Evolutionary conservation across 2,113 vertebrate species (phyloP), one percentile per base, ranked within the genome.

Genomic region (Taxidea taxus): DNA sequence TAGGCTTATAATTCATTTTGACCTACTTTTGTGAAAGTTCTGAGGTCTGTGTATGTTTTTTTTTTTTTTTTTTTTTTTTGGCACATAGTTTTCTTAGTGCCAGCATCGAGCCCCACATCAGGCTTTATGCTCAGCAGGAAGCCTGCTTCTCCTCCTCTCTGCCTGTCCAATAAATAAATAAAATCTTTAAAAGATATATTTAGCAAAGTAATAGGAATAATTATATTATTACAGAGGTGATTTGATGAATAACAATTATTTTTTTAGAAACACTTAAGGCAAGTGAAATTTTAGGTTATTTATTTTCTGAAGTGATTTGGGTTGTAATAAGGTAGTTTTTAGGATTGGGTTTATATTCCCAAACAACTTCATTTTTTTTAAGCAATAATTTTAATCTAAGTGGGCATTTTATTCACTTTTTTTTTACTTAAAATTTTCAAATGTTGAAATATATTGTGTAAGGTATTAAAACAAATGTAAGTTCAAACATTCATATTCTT

Each of bases 301-400:
- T 51, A 70, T 92, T 87, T 87, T 89, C 56, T 77, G 23, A 72
- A 42, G 2, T 74, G 47, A 7, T 86, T 90, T 78, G 85, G 9
- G 4, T 68, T 81, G 2, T 75, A 60, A 47, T 27, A 75, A 75
- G 4, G 5, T 64, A 42, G 2, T 49, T 82, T 20, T 93, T 70
- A 82, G 8, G 9, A 8, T 1, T 89, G 7, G 0, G 8, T 47
- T 13, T 86, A 9, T 77, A 29, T 10, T 72, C 3, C 5, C 6
- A 12, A 56, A 62, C 0, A 70, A 39, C 14, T 77, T 91, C 86
- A 8, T 29, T 15, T 54, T 10, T 68, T n/a, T 15, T 13, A 82
- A 37, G 29, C 23, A 62, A 7, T 87, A 64, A 16, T 74, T 49
- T 78, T 34, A 60, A 18, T 78, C 6, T 29, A 42, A 86, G 20